Evolutionary conservation across 2,113 vertebrate species (phyloP).

Genomic region (Notechis scutatus): DNA sequence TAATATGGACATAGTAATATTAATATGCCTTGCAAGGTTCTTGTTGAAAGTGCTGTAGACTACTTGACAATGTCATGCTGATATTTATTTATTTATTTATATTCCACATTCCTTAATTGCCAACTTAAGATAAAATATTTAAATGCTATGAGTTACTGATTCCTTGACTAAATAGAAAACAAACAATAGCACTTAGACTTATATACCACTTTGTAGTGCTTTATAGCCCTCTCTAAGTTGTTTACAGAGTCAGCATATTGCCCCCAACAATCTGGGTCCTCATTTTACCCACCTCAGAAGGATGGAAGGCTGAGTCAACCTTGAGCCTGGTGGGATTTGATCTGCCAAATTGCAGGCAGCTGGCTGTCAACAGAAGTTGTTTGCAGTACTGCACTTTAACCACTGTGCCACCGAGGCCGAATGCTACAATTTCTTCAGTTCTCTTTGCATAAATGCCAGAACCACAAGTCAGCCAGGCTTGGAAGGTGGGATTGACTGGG

Average conservation of each 20-base stretch:
- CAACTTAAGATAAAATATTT: background rate
- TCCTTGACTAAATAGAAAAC: background rate
- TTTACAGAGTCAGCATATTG: too few species aligned
- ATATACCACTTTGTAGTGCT: too few species aligned
- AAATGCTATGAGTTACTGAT: background rate
- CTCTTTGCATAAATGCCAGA: background rate
- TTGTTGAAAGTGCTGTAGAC: background rate
- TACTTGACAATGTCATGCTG: background rate
- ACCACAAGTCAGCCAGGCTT: background rate
- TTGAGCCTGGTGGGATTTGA: too few species aligned
- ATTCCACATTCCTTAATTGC: background rate
- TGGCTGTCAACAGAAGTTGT: too few species aligned
- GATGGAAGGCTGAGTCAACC: too few species aligned
- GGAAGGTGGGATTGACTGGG: background rate
- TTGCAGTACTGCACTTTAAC: too few species aligned
- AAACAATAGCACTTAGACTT: background rate
- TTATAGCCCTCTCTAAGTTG: too few species aligned
- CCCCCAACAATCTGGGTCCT: too few species aligned
- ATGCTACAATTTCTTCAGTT: background rate
- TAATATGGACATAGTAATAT: background rate
- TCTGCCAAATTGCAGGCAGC: too few species aligned
- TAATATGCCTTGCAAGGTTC: background rate
- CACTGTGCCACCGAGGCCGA: too few species aligned
- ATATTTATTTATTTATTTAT: too few species aligned
- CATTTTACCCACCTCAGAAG: too few species aligned